A percentile compares a stretch with the other conserved stretches of the same genome.
Evolutionary conservation across 2,797 vertebrate genomes (phyloP).

Genomic region (Hipposideros larvatus): DNA sequence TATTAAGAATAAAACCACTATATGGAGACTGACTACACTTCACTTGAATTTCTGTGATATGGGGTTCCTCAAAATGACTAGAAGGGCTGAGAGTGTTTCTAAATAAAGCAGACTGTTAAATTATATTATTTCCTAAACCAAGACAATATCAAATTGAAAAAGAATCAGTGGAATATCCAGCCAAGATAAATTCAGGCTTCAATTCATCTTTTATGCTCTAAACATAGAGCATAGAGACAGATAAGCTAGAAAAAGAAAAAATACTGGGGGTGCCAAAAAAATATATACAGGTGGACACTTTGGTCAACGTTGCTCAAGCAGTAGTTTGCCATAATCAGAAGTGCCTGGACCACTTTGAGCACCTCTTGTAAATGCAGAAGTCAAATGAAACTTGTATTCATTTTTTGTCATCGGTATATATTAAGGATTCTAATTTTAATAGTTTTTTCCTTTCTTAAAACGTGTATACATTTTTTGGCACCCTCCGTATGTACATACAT

Average conservation of each 20-base stretch:
- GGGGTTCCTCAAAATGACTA: background rate
- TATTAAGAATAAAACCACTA: background rate
- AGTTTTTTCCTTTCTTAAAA: too few relatives aligned
- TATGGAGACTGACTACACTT: constrained; percentile 34
- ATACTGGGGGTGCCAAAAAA: too few relatives aligned
- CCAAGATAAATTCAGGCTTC: constrained; percentile 29
- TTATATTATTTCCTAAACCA: constrained; percentile 26
- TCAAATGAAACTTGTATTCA: too few relatives aligned
- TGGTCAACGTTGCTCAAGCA: too few relatives aligned
- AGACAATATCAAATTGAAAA: constrained; percentile 40
- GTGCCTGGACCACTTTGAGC: too few relatives aligned
- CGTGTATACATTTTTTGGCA: too few relatives aligned
- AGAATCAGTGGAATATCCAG: background rate
- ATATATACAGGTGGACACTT: too few relatives aligned
- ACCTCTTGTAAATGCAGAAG: too few relatives aligned
- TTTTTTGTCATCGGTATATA: too few relatives aligned
- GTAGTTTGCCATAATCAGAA: too few relatives aligned
- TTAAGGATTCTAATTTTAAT: too few relatives aligned
- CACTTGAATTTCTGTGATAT: constrained; percentile 50
- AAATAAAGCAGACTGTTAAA: constrained; percentile 34
- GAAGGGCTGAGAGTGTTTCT: background rate
- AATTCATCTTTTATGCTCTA: background rate
- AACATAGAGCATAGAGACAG: background rate
- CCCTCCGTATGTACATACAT: background rate
- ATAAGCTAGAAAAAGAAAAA: background rate